Evolutionary conservation across 1,140 invertebrate genomes (phyloP).

Genomic region (Cydia pomonella): DNA sequence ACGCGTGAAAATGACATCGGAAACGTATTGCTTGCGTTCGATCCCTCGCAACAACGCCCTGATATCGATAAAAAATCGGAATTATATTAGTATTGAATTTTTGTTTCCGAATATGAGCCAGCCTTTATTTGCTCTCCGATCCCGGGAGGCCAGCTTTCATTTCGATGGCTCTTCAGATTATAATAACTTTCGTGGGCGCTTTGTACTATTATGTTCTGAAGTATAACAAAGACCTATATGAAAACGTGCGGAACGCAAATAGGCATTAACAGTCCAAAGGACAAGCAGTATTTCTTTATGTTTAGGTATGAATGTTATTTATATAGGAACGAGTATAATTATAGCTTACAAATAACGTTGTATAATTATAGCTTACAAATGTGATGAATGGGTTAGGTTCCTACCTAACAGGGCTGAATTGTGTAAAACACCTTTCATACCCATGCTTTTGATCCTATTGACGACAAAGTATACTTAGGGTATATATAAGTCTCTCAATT

Average conservation of each 20-base stretch:
- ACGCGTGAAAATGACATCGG: neutral
- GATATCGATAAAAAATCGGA: neutral
- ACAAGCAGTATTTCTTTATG: neutral
- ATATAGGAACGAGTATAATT: neutral
- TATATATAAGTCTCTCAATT: no score
- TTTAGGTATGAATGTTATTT: neutral
- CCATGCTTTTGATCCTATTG: no score
- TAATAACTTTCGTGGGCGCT: conserved; percentile 43
- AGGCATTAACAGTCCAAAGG: neutral
- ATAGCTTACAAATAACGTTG: neutral
- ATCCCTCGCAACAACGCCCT: neutral
- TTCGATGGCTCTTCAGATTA: conserved; percentile 47
- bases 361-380: neutral
- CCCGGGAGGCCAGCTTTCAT: conserved; percentile 42
- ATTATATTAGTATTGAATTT: neutral
- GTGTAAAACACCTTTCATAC: no score
- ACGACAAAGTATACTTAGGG: no score
- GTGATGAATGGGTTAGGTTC: neutral
- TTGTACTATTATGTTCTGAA: conserved; percentile 12
- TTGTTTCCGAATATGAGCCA: neutral
- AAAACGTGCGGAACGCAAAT: conserved; percentile 2
- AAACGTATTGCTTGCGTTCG: neutral
- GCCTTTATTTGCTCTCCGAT: conserved; percentile 40
- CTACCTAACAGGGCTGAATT: no score
- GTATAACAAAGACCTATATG: conserved; percentile 14